These are phyloP conservation scores for Microcaecilia unicolor DNA, from an alignment of 2,797 vertebrate genomes.

Conservation along the genomic window DNA sequence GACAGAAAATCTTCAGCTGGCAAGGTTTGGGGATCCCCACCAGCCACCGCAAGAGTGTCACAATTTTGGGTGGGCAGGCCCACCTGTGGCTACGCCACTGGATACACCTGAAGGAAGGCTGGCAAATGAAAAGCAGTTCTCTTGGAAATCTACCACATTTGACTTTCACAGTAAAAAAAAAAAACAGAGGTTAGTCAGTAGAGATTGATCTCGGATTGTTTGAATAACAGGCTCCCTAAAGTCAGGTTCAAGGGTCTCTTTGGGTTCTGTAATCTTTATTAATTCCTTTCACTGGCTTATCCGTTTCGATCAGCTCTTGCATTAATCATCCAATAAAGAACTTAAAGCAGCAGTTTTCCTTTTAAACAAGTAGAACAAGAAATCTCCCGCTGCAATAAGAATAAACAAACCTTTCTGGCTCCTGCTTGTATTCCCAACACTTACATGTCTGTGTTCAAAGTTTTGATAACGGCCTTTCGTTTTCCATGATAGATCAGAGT, in stretches of 20 bases:
- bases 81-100: no score
- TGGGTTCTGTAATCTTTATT: neutral
- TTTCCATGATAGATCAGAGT: neutral
- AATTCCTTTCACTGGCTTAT: neutral
- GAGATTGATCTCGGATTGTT: neutral
- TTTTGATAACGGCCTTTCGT: no score
- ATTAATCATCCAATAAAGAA: neutral
- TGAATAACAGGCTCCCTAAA: neutral
- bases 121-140: neutral
- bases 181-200: neutral
- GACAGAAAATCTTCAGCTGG: no score
- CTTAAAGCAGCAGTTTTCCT: conserved; percentile 7
- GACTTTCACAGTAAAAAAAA: neutral
- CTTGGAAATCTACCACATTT: neutral
- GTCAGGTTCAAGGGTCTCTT: neutral
- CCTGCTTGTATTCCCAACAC: neutral
- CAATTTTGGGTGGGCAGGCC: no score
- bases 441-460: no score
- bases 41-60: no score
- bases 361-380: no score
- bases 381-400: no score
- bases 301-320: neutral
- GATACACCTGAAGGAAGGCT: no score
- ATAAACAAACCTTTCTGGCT: no score
- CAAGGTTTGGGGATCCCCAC: no score